These are phyloP conservation scores for Tetrao urogallus DNA, from an alignment of 2,113 vertebrate species.

Conservation along the genomic window DNA sequence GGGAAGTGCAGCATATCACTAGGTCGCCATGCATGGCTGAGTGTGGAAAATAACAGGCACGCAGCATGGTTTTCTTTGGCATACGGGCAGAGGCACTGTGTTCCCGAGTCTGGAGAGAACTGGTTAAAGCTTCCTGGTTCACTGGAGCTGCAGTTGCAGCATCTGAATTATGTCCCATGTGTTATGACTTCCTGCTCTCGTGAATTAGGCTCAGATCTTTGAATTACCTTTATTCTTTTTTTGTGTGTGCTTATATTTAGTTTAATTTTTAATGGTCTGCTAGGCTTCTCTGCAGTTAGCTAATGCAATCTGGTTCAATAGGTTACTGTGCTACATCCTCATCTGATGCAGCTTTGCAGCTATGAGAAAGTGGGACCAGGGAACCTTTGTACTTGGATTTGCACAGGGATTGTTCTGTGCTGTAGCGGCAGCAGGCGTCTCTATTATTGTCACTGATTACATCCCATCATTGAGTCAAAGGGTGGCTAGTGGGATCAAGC, in stretches of 20 bases:
- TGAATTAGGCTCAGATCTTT: constrained; percentile 9
- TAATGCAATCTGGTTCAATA: constrained; percentile 50
- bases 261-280: constrained; percentile 10
- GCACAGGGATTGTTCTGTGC: not conserved
- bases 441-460: not conserved
- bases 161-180: not conserved
- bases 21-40: rapidly evolving
- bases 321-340: constrained; percentile 32
- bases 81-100: not conserved
- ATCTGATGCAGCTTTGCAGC: not conserved
- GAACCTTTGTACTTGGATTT: not conserved
- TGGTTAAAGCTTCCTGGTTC: not conserved
- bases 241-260: constrained; percentile 21
- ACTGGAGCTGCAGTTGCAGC: not conserved
- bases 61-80: not conserved
- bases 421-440: rapidly evolving
- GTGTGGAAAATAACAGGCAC: not conserved
- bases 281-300: not conserved
- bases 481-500: not conserved
- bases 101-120: not conserved
- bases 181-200: not conserved
- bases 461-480: not conserved
- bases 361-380: not conserved
- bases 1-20: not conserved
- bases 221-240: not conserved